A percentile compares a stretch with the other conserved stretches of the same genome.
Conservation (phyloP, 2,888 invertebrate species). For the Caprella mutica region DNA sequence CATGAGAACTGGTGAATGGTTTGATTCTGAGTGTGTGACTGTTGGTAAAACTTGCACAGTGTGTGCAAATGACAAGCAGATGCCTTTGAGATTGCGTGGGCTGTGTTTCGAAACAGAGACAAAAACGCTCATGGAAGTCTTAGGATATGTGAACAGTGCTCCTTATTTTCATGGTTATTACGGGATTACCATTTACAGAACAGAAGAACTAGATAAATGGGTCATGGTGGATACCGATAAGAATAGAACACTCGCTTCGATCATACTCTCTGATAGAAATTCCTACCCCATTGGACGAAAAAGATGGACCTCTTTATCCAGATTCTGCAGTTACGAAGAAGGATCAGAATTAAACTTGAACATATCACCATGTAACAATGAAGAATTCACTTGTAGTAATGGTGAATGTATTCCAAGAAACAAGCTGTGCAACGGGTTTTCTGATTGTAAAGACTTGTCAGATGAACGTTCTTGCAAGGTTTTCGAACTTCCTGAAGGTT, state of each 20-base stretch:
- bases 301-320: neutral
- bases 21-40: neutral
- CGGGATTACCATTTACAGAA: neutral
- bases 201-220: neutral
- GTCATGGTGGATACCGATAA: neutral
- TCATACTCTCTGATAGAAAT: neutral
- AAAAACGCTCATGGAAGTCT: neutral
- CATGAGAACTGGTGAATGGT: neutral
- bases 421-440: neutral
- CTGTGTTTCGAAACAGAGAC: neutral
- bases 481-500: constrained; percentile 1
- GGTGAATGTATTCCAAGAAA: constrained; percentile 2
- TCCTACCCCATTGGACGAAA: constrained; percentile 1
- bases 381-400: constrained; percentile 7
- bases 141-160: neutral
- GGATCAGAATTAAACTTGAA: neutral
- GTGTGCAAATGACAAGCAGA: neutral
- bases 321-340: neutral
- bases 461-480: neutral
- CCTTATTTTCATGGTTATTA: neutral
- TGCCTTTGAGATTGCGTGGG: neutral
- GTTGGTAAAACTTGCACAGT: neutral
- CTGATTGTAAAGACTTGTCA: neutral
- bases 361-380: neutral
- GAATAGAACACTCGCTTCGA: neutral